Evolutionary conservation across 2,888 invertebrate species (phyloP).

Genomic region (Anaspis maculata): DNA sequence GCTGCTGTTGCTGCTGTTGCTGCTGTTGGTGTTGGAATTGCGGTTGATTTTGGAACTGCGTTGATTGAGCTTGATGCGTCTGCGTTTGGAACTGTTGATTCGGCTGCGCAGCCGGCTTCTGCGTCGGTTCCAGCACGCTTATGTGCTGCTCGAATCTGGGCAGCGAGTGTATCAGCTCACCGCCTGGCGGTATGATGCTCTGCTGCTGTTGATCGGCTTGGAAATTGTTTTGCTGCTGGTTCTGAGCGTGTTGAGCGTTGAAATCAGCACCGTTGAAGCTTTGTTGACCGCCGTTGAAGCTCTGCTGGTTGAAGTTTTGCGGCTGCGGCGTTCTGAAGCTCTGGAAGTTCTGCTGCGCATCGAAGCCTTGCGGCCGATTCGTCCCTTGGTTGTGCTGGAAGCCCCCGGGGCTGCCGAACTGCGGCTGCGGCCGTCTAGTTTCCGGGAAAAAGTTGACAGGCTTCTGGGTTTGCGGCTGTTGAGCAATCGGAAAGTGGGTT

Average conservation of each 20-base stretch:
- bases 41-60: conserved; percentile 8
- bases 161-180: conserved; percentile 67
- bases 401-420: not conserved
- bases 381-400: conserved; percentile 42
- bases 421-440: not conserved
- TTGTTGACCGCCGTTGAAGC: conserved; percentile 16
- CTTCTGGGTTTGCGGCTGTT: conserved; percentile 22
- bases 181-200: conserved; percentile 52
- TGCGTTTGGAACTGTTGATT: conserved; percentile 13
- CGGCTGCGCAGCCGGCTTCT: conserved; percentile 7
- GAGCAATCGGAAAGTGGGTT: conserved; percentile 41
- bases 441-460: no score
- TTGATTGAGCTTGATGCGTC: not conserved
- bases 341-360: conserved; percentile 9
- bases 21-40: conserved; percentile 18
- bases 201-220: conserved; percentile 27
- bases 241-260: conserved; percentile 5
- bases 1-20: conserved; percentile 10
- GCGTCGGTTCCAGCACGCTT: conserved; percentile 43
- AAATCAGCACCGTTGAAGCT: conserved; percentile 19
- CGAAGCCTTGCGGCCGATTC: conserved; percentile 41
- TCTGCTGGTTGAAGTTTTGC: conserved; percentile 16
- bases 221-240: conserved; percentile 11
- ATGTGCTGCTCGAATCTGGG: conserved; percentile 75
- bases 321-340: conserved; percentile 7